Conservation (phyloP, 2,888 invertebrate species). For the Sesia apiformis region DNA sequence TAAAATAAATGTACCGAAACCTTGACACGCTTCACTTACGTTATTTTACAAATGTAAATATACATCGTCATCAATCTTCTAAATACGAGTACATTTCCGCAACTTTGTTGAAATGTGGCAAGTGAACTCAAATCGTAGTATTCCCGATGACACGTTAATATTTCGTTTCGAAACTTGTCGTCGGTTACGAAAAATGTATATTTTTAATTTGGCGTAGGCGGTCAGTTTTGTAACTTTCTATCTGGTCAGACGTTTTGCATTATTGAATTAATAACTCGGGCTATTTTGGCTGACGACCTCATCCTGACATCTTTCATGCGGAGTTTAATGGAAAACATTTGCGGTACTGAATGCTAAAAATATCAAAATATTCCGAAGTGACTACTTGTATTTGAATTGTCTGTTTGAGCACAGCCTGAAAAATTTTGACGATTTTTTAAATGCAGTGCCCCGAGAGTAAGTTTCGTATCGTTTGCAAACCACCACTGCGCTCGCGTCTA, state of each 20-base stretch:
- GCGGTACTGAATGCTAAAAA: no score
- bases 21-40: background rate
- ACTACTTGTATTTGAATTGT: no score
- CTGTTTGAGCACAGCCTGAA: no score
- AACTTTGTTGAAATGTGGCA: background rate
- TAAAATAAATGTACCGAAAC: background rate
- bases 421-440: no score
- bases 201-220: background rate
- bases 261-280: slow-evolving; percentile 32
- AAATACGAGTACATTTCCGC: background rate
- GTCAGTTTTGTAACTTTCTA: background rate
- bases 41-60: background rate
- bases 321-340: background rate
- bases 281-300: slow-evolving; percentile 40
- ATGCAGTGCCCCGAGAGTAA: no score
- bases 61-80: background rate
- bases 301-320: slow-evolving; percentile 13
- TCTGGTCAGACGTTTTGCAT: slow-evolving; percentile 26
- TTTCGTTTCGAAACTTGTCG: slow-evolving; percentile 2
- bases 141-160: slow-evolving; percentile 5
- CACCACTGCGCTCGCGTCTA: no score
- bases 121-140: background rate
- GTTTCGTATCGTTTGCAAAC: no score
- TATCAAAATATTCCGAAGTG: no score
- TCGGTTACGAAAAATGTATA: background rate